Evolutionary conservation across 2,797 vertebrate genomes (phyloP).

Genomic region (Argya squamiceps): DNA sequence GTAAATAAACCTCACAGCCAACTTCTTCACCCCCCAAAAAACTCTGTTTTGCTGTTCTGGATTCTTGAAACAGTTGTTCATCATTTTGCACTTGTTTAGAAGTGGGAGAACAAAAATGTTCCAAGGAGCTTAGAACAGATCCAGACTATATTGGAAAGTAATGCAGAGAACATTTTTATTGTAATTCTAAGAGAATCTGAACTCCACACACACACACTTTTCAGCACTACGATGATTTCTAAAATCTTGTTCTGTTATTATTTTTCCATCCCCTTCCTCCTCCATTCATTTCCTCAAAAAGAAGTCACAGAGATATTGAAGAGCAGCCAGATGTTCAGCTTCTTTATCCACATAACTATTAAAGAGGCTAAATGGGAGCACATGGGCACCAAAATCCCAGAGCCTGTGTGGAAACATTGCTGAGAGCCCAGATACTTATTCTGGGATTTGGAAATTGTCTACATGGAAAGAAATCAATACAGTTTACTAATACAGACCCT

Average conservation of each 20-base stretch:
- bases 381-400: background rate
- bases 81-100: background rate
- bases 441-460: background rate
- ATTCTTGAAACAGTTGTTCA: background rate
- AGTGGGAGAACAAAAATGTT: background rate
- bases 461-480: background rate
- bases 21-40: accelerated
- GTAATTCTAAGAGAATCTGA: background rate
- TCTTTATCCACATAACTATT: background rate
- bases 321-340: background rate
- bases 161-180: background rate
- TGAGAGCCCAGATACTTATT: background rate
- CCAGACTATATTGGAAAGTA: background rate
- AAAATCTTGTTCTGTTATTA: background rate
- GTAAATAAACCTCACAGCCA: background rate
- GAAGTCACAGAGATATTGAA: background rate
- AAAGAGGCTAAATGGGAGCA: background rate
- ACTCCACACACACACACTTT: background rate
- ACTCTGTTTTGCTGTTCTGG: accelerated
- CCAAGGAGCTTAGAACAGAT: background rate
- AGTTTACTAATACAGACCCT: background rate
- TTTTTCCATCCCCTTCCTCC: background rate
- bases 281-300: background rate
- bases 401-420: background rate
- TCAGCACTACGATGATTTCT: background rate